Conservation (phyloP, 2,797 vertebrate species). For the Sebastes baramenuke region DNA sequence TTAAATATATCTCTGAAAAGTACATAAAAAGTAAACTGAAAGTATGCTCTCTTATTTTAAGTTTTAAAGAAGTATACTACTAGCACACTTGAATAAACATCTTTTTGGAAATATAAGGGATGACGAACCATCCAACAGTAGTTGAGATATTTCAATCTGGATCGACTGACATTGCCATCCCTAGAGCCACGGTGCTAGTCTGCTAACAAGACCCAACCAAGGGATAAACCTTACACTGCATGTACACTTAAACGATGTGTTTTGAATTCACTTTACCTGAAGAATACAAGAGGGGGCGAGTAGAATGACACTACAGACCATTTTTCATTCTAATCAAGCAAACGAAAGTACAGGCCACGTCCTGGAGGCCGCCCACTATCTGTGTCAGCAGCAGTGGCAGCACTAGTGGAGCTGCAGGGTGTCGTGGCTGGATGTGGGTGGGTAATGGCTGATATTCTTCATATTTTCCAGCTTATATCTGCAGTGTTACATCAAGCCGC, state of each 20-base stretch:
- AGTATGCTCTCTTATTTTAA: too few relatives aligned
- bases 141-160: neutral
- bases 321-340: conserved; percentile 39
- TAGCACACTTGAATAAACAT: too few relatives aligned
- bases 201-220: neutral
- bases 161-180: neutral
- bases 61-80: too few relatives aligned
- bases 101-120: too few relatives aligned
- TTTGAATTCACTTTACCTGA: neutral
- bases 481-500: conserved; percentile 34
- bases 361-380: conserved; percentile 48
- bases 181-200: neutral
- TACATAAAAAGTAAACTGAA: too few relatives aligned
- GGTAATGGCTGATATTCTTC: conserved; percentile 76
- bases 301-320: neutral
- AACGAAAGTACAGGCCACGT: conserved; percentile 33
- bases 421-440: conserved; percentile 49
- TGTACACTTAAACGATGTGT: neutral
- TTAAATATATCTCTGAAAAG: too few relatives aligned
- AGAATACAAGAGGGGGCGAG: conserved; percentile 1
- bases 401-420: conserved; percentile 30
- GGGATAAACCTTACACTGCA: neutral
- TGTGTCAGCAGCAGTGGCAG: conserved; percentile 52
- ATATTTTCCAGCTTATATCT: conserved; percentile 48
- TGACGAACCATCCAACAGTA: neutral